Evolutionary conservation across 2,113 vertebrate species (phyloP), one percentile per base, ranked within the genome.

Genomic region (Cyphomyrus plagiostoma): DNA sequence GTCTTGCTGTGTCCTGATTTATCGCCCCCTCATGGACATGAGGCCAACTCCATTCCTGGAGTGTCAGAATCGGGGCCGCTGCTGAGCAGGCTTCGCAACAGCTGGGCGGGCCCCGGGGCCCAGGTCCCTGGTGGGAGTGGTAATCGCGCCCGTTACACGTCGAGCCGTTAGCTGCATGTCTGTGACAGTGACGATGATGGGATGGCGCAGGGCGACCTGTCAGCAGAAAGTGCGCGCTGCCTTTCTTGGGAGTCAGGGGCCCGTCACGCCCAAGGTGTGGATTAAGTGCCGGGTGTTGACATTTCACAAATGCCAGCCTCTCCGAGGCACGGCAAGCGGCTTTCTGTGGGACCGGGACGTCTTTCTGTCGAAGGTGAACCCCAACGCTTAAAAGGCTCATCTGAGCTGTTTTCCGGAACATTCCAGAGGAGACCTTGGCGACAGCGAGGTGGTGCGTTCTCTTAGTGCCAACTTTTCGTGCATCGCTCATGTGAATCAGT

Each of bases 261-360:
- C 45, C 11, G 7, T 82, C 39, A 39, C 3, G 45, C 39, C 39
- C 4, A 88, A 58, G 23, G 87, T 50, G 74, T 83, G 84, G 48
- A 89, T 89, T 89, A 86, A 6, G 35, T 7, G 74, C 35, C 17
- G 30, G 84, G 77, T 90, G 62, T 89, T 92, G 88, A 91, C 89
- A 82, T 91, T 91, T 92, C 19, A 52, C 85, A 89, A 91, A 89
- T 88, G 90, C 74, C 91, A 91, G 66, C 35, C 74, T 50, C 88
- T 87, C 85, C 50, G 58, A 90, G 35, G 88, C 45, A 74, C 23
- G 6, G 82, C 30, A 58, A 11, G 89, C 62, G 53, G 48, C 62
- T 77, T 88, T 88, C 52, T 26, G 23, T 6, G 21, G 8, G 3
- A 30, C 15, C 1, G 35, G 21, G 21, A 10, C 35, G 17, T 62